These are phyloP conservation scores for Alosa sapidissima DNA, from an alignment of 2,797 vertebrate genomes.

Conservation along the genomic window DNA sequence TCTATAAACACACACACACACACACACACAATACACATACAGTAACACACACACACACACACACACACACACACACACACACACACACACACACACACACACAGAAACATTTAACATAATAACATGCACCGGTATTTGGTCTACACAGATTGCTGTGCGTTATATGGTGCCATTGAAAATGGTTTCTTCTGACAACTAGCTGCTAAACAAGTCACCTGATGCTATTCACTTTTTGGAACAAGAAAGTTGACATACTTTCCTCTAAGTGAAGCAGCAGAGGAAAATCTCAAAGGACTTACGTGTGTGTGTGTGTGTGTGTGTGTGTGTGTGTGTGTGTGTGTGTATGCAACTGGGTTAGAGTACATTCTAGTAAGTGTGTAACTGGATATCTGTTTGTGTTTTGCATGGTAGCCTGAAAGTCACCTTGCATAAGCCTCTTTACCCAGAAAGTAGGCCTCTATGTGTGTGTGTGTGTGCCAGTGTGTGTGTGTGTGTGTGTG, in stretches of 20 bases:
- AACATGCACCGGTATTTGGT: neutral
- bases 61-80: conserved; percentile 19
- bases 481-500: neutral
- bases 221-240: too few species aligned
- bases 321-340: neutral
- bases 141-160: too few species aligned
- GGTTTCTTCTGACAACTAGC: too few species aligned
- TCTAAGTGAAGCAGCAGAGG: too few species aligned
- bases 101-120: neutral
- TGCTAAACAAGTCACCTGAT: too few species aligned
- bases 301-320: neutral
- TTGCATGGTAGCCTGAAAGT: neutral
- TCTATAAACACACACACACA: conserved; percentile 65
- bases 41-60: conserved; percentile 14
- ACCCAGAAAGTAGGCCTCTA: neutral
- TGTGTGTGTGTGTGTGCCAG: neutral
- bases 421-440: conserved; percentile 6
- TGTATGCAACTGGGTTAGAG: neutral
- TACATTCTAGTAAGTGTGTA: neutral
- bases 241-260: neutral
- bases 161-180: too few species aligned
- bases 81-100: conserved; percentile 28
- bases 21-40: neutral
- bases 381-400: neutral
- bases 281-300: neutral